These are phyloP conservation scores for Eudyptes chrysolophus DNA, from an alignment of 2,113 vertebrate species.

Conservation along the genomic window DNA sequence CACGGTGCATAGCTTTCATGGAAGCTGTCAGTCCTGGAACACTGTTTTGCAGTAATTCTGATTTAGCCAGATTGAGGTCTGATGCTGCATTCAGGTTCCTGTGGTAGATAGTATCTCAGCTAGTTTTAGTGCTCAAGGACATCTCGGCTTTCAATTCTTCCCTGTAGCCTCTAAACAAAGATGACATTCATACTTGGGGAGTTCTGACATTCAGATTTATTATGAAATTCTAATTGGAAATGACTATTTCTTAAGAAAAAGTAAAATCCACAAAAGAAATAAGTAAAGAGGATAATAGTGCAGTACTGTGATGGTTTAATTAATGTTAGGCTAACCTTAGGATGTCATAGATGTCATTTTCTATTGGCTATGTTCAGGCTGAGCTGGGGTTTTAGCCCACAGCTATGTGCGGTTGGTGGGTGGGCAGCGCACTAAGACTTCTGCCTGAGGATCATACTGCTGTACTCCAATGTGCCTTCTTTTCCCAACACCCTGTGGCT, in stretches of 20 bases:
- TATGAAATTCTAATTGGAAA: constrained; percentile 63
- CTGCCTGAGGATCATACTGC: constrained; percentile 32
- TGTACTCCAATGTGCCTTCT: not conserved
- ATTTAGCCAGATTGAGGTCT: not conserved
- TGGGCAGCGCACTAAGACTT: constrained; percentile 8
- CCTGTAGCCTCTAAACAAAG: constrained; percentile 34
- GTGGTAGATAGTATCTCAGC: not conserved
- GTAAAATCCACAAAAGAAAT: constrained; percentile 68
- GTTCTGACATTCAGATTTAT: constrained; percentile 74
- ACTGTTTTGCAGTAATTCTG: not conserved
- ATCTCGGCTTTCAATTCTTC: not conserved
- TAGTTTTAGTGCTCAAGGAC: not conserved
- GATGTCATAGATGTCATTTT: constrained; percentile 67
- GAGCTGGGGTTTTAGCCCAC: constrained; percentile 63
- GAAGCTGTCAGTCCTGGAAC: not conserved
- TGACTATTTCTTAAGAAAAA: constrained; percentile 66
- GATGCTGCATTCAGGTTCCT: not conserved
- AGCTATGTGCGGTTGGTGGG: not conserved
- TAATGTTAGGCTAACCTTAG: constrained; percentile 74
- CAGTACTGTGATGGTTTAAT: constrained; percentile 66
- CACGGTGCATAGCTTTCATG: fast-evolving
- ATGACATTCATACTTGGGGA: constrained; percentile 42
- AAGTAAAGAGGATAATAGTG: constrained; percentile 35
- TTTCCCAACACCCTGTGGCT: constrained; percentile 11
- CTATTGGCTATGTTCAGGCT: constrained; percentile 55